These are phyloP conservation scores for Chaetorhynchus papuensis DNA, from an alignment of 2,113 vertebrate genomes.

Conservation along the genomic window DNA sequence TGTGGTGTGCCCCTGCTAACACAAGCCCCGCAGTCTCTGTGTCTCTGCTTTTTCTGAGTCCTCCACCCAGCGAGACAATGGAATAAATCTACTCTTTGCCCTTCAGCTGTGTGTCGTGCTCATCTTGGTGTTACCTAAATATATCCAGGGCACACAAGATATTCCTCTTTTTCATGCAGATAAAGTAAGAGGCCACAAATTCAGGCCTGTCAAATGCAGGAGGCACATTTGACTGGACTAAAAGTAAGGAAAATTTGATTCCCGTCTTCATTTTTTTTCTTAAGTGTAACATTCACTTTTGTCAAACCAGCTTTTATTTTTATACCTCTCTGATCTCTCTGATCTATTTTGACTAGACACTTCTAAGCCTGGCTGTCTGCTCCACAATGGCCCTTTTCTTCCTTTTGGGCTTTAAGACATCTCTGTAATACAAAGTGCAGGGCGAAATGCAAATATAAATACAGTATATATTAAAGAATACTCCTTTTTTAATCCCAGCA, in stretches of 20 bases:
- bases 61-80: background rate
- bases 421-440: background rate
- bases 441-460: background rate
- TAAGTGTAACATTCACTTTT: background rate
- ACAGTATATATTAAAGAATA: background rate
- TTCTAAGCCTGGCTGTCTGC: background rate
- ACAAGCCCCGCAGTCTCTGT: background rate
- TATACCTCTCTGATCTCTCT: background rate
- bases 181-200: background rate
- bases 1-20: background rate
- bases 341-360: background rate
- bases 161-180: background rate
- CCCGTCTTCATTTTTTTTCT: background rate
- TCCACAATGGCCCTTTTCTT: background rate
- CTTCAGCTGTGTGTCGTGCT: background rate
- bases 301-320: background rate
- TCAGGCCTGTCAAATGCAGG: background rate
- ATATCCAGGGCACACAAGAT: background rate
- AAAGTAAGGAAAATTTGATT: background rate
- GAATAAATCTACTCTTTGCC: background rate
- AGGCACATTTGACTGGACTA: background rate
- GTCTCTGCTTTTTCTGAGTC: background rate
- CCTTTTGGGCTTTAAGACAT: background rate
- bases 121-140: background rate
- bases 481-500: background rate